Evolutionary conservation across 2,888 invertebrate genomes (phyloP).

Genomic region (Apodemia zela): DNA sequence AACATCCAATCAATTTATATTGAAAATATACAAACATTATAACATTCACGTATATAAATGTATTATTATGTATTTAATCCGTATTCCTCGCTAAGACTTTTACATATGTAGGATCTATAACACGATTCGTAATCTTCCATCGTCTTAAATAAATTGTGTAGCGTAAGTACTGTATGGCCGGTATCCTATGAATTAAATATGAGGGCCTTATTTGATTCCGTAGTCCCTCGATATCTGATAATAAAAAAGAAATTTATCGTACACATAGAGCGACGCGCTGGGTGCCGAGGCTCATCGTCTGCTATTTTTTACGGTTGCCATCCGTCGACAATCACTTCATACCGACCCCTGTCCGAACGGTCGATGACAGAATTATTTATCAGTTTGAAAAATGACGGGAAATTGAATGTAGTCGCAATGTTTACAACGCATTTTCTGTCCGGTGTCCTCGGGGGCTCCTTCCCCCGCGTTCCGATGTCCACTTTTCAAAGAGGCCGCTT

Average conservation of each 20-base stretch:
- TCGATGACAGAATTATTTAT: slow-evolving; percentile 82
- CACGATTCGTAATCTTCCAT: slow-evolving; percentile 61
- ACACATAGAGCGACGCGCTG: slow-evolving; percentile 53
- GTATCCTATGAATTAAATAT: slow-evolving; percentile 80
- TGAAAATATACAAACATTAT: not conserved
- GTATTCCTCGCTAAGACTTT: not conserved
- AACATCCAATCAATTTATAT: too few species aligned
- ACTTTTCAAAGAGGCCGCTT: slow-evolving; percentile 80
- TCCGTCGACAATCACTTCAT: slow-evolving; percentile 79
- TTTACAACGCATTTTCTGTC: slow-evolving; percentile 81
- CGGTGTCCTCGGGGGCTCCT: slow-evolving; percentile 76
- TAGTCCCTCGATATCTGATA: slow-evolving; percentile 81
- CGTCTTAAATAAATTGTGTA: slow-evolving; percentile 77
- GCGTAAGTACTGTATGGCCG: slow-evolving; percentile 74
- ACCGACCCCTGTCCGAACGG: slow-evolving; percentile 79
- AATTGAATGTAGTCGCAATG: slow-evolving; percentile 82
- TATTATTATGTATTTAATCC: not conserved
- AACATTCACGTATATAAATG: not conserved
- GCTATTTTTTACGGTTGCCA: slow-evolving; percentile 76
- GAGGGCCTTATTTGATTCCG: slow-evolving; percentile 81
- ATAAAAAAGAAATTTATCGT: slow-evolving; percentile 80
- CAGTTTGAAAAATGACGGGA: slow-evolving; percentile 82
- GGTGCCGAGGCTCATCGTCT: slow-evolving; percentile 62
- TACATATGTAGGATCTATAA: slow-evolving; percentile 18
- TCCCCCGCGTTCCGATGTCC: slow-evolving; percentile 81